Evolutionary conservation across 1,140 invertebrate species (phyloP), one percentile per base, ranked within the genome.

Genomic region (Leptopilina clavipes): DNA sequence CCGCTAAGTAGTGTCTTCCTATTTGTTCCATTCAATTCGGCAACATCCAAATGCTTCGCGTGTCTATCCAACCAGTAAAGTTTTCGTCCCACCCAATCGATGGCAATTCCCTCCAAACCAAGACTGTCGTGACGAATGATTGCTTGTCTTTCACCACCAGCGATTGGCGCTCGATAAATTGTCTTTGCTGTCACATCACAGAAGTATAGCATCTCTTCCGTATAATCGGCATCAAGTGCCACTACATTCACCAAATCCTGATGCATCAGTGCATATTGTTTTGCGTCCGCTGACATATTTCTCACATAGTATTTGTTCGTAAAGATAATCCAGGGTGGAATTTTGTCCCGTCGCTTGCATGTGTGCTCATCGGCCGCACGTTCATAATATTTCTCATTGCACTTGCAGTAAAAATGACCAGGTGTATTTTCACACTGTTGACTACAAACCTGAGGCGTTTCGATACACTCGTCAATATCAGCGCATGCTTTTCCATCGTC

Each of bases 261-360:
- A 82, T 98, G 97, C 83, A 99, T 94, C 0, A 99, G 90, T 79
- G 95, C 95, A 82, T 99, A 98, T 9, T 93, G 90, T 3, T 92
- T 91, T 0, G 96, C 98, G 88, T 99, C 98, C 0, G 94, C 93
- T 0, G 97, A 97, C 93, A 99, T 96, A 82, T 99, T 98, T 72
- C 98, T 92, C 1, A 99, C 94, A 86, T 99, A 99, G 87, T 99
- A 99, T 85, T 99, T 98, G 85, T 99, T 99, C 8, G 97, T 98
- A 85, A 99, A 99, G 56, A 99, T 93, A 14, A 99, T 88, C 97
- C 97, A 99, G 0, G 98, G 98, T 52, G 93, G 91, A 2, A 93
- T 94, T 22, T 87, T 91, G 80, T 98, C 97, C 78, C 94, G 94
- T 65, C 97, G 92, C 88, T 99, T 98, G 87, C 98, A 99, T 0